Base-by-base conservation (phyloP, 2,797 vertebrate genomes). In the Aeoliscus strigatus region DNA sequence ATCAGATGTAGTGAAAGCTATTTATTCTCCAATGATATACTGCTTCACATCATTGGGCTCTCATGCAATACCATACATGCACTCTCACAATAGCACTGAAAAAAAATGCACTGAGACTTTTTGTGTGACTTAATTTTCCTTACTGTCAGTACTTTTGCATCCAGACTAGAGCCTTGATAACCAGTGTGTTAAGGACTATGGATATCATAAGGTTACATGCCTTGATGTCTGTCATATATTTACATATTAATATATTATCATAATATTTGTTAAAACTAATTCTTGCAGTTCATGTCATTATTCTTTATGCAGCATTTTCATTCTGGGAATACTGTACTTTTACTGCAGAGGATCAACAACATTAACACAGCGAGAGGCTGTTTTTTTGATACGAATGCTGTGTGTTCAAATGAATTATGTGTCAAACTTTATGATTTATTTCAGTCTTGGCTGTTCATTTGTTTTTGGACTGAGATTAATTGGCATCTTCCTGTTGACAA, bases 141-240 rank as follows among this genome's bases (percentile, higher is more conserved):
- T 52, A 47, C 37, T 17, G 23, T 49, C 14, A 53, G 53, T 35
- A 60, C 29, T 48, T 58, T 35, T n/a, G n/a, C n/a, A n/a, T n/a
- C n/a, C n/a, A n/a, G n/a, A n/a, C n/a, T n/a, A 25, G 29, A 58
- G 32, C 53, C 51, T 57, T 59, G 63, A 66, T 56, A 60, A 69
- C 55, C 10, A 44, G 35, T 18, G 14, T 35, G 10, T 34, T 16
- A n/a, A n/a, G n/a, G n/a, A n/a, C n/a, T n/a, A n/a, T n/a, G n/a
- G n/a, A n/a, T n/a, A n/a, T n/a, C n/a, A n/a, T n/a, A n/a, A n/a
- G n/a, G n/a, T n/a, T n/a, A n/a, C n/a, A n/a, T n/a, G n/a, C n/a
- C n/a, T n/a, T n/a, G n/a, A n/a, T n/a, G n/a, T n/a, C n/a, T n/a
- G n/a, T n/a, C n/a, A n/a, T n/a, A n/a, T n/a, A n/a, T n/a, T n/a